phyloP scores from a whole-genome alignment of 2,888 invertebrate species.

The Chrysomela aeneicollis region DNA sequence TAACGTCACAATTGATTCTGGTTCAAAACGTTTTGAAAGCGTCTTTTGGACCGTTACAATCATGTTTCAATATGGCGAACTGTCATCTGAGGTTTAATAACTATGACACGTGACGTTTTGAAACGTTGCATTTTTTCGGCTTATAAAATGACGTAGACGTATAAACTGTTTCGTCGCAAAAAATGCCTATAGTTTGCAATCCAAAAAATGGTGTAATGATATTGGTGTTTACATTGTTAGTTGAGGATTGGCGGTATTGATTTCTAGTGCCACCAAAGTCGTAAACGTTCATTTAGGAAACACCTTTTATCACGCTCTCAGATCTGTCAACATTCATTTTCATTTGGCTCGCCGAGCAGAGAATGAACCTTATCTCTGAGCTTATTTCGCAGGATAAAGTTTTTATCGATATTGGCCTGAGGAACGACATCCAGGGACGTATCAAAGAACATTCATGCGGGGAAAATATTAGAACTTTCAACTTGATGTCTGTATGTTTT shows the following conservation, averaged over 20 bases:
- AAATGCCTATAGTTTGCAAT: background rate
- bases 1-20: too few species aligned
- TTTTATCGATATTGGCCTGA: background rate
- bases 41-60: too few species aligned
- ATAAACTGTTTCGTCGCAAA: too few species aligned
- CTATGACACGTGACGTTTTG: too few species aligned
- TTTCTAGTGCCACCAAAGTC: background rate
- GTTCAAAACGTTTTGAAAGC: too few species aligned
- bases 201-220: background rate
- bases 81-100: too few species aligned
- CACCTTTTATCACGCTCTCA: constrained; percentile 3
- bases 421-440: background rate
- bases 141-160: too few species aligned
- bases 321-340: constrained; percentile 3
- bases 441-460: background rate
- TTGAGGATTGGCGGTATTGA: background rate
- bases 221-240: background rate
- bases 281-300: background rate
- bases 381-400: background rate
- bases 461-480: background rate
- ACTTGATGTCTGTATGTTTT: too few species aligned
- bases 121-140: too few species aligned
- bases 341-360: constrained; percentile 1
- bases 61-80: too few species aligned
- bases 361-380: background rate